Base-by-base conservation (phyloP, 35 echinoderm and acorn worm genomes). In the Acanthaster planci region DNA sequence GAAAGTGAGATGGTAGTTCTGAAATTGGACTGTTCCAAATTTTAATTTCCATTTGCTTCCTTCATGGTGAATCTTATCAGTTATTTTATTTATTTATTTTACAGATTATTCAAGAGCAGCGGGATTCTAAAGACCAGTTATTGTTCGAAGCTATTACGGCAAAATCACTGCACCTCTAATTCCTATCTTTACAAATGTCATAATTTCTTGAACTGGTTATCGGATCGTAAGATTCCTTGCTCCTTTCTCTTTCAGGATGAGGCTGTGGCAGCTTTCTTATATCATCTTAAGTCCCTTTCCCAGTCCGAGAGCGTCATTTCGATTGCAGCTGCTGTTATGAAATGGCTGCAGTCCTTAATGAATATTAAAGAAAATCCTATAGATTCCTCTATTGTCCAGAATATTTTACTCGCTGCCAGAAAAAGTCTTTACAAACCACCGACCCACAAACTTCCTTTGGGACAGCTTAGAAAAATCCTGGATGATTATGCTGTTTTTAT, bases 41-140 rank as follows among this genome's bases (percentile, higher is more conserved):
- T 32, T 23, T 2, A 0, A 4, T 8, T 0, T 7, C 7, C 0
- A 22, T 23, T 22, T 7, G 8, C 22, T 22, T 67, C 1, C 31
- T 8, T 21, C 17, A 19, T 60, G 5, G 4, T 60, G 2, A 7
- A 3, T 60, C 27, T 60, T 18, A 22, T 18, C 27, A 7, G 17
- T 19, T 60, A 4, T 29, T 67, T 0, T 67, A 67, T 8, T 0
- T 67, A 7, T 29, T 67, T 67, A n/a, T 67, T 67, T 15, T 67
- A 32, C 60, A 67, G 60, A 67, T 8, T 9, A 67, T 67, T 26
- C n/a, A n/a, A 22, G 60, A 67, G 60, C 60, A 67, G 27, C 60
- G 17, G 7, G 60, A 7, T n/a, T 5, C 60, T 22, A 67, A 60
- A 18, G 57, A 67, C 17, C 60, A 67, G 60, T 67, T 67, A 22